Conservation (phyloP, 2,113 vertebrate genomes). For the Leptobrachium leishanense region DNA sequence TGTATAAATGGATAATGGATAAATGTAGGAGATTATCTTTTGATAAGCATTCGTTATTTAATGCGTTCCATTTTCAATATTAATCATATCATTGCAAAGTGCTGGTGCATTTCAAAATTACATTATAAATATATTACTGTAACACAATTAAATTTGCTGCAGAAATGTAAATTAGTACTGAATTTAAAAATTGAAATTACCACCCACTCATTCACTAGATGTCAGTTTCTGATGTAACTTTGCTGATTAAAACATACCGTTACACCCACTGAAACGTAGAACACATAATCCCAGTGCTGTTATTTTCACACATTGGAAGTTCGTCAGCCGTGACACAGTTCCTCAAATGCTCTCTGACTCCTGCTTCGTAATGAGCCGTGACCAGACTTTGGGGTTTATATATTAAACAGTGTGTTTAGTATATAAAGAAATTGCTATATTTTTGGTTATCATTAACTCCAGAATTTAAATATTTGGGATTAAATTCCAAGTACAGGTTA, state of each 20-base stretch:
- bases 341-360: no score
- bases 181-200: not conserved
- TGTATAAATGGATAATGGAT: no score
- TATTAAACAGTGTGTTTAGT: no score
- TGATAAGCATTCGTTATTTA: not conserved
- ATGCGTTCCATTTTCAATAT: not conserved
- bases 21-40: no score
- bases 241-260: conserved; percentile 18
- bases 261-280: conserved; percentile 23
- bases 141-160: not conserved
- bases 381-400: not conserved
- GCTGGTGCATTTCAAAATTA: not conserved
- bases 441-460: no score
- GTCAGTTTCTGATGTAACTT: conserved; percentile 15
- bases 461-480: no score
- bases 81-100: not conserved
- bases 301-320: conserved; percentile 11
- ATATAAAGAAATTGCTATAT: no score
- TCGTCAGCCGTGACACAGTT: conserved; percentile 20
- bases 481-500: no score
- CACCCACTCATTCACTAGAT: conserved; percentile 23
- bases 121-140: not conserved
- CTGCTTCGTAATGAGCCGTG: conserved; percentile 18
- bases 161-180: not conserved
- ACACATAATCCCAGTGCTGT: not conserved